These are phyloP conservation scores for Cheilosia impressa DNA, from an alignment of 2,888 invertebrate species.

Conservation along the genomic window DNA sequence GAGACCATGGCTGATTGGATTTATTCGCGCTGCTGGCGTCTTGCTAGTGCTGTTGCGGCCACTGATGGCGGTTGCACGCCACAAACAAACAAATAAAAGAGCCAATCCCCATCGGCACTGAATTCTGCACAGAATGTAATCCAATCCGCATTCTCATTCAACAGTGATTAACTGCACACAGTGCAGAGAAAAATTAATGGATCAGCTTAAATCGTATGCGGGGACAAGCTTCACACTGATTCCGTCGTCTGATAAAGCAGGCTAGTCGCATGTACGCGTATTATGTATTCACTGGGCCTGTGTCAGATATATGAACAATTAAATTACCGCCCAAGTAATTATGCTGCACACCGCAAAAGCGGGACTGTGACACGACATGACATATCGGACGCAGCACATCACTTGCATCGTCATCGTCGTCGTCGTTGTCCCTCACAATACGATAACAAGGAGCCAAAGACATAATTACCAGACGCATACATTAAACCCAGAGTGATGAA, in stretches of 20 bases:
- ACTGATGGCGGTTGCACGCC: constrained; percentile 30
- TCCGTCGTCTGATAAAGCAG: constrained; percentile 33
- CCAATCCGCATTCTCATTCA: constrained; percentile 57
- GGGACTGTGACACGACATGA: constrained; percentile 69
- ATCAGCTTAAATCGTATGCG: constrained; percentile 28
- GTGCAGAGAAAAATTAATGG: constrained; percentile 4
- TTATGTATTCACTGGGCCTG: constrained; percentile 24
- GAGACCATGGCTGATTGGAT: constrained; percentile 57
- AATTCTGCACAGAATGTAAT: constrained; percentile 42
- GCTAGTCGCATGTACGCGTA: constrained; percentile 37
- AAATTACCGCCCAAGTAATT: constrained; percentile 71
- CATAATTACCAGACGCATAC: constrained; percentile 64
- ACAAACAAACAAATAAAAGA: constrained; percentile 47
- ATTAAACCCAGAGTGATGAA: constrained; percentile 65
- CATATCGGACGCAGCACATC: constrained; percentile 45
- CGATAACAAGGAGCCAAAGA: constrained; percentile 60
- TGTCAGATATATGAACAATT: constrained; percentile 65
- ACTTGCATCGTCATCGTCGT: constrained; percentile 28
- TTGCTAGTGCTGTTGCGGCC: neutral
- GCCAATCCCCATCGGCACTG: constrained; percentile 31
- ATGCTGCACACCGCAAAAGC: constrained; percentile 56
- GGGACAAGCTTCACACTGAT: constrained; percentile 47
- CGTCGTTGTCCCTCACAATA: constrained; percentile 16
- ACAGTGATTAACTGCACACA: constrained; percentile 54
- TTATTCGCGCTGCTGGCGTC: constrained; percentile 54